These are phyloP conservation scores for Caiman crocodilus DNA, from an alignment of 2,797 vertebrate species.

Conservation along the genomic window DNA sequence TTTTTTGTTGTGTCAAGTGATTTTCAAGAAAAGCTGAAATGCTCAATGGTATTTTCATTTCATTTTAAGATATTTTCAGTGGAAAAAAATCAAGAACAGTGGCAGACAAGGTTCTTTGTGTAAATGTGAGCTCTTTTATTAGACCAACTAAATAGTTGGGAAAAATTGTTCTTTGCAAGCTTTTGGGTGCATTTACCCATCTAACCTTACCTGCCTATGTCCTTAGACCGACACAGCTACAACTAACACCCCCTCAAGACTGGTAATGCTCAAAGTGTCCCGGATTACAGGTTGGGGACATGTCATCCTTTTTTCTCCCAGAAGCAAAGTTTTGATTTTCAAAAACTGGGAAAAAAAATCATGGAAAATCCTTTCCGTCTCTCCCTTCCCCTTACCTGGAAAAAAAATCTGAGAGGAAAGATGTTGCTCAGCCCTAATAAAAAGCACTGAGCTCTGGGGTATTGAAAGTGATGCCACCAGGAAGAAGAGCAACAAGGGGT, in stretches of 20 bases:
- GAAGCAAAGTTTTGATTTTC: background rate
- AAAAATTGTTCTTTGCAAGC: no score
- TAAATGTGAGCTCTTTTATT: no score
- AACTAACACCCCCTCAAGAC: no score
- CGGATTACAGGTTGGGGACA: fast-evolving
- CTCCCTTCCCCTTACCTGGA: background rate
- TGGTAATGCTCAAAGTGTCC: no score
- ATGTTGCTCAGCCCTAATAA: fast-evolving
- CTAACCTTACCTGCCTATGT: no score
- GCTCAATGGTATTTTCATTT: background rate
- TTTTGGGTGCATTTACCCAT: no score
- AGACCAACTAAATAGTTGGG: no score
- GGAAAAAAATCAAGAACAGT: background rate
- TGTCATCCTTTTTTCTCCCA: fast-evolving
- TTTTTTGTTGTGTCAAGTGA: background rate
- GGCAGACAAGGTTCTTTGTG: no score
- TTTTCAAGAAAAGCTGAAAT: background rate
- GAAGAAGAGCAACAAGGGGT: fast-evolving
- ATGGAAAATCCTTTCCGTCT: fast-evolving
- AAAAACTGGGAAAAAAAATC: fast-evolving
- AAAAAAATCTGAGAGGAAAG: fast-evolving
- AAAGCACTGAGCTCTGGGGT: fast-evolving
- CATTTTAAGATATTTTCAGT: background rate
- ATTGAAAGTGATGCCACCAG: background rate
- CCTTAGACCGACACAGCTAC: no score